These are phyloP conservation scores for Eremophila alpestris DNA, from an alignment of 2,797 vertebrate species.

Conservation along the genomic window DNA sequence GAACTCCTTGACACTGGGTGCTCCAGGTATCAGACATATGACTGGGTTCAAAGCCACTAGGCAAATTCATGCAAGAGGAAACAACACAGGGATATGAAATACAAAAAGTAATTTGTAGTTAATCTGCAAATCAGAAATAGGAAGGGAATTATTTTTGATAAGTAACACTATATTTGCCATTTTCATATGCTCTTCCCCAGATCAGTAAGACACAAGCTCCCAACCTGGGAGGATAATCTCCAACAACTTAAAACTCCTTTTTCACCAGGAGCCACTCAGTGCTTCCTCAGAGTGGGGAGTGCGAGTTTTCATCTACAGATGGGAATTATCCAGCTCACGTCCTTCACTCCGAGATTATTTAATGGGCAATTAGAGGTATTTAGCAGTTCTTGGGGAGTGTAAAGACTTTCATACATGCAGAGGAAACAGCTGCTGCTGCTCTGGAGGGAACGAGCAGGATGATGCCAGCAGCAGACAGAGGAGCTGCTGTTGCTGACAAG, in stretches of 20 bases:
- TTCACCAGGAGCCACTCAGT: not conserved
- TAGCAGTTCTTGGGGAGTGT: not conserved
- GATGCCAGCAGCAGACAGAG: not conserved
- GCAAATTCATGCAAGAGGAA: not conserved
- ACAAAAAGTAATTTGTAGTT: not conserved
- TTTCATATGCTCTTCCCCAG: not conserved
- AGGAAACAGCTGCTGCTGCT: not conserved
- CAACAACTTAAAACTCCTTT: fast-evolving
- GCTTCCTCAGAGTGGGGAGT: not conserved
- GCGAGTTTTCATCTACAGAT: not conserved
- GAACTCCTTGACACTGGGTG: not conserved
- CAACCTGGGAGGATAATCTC: not conserved
- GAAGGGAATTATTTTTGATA: not conserved
- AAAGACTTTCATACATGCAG: not conserved
- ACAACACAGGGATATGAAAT: not conserved
- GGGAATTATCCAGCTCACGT: not conserved
- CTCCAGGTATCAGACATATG: not conserved
- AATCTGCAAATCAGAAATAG: not conserved
- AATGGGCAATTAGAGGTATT: not conserved
- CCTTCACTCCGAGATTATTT: not conserved
- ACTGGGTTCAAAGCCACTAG: not conserved
- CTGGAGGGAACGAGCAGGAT: not conserved
- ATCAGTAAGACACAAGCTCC: not conserved
- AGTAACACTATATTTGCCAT: not conserved
- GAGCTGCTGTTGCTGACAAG: not conserved